phyloP scores from a whole-genome alignment of 2,888 invertebrate genomes.

The Cryptus armator region DNA sequence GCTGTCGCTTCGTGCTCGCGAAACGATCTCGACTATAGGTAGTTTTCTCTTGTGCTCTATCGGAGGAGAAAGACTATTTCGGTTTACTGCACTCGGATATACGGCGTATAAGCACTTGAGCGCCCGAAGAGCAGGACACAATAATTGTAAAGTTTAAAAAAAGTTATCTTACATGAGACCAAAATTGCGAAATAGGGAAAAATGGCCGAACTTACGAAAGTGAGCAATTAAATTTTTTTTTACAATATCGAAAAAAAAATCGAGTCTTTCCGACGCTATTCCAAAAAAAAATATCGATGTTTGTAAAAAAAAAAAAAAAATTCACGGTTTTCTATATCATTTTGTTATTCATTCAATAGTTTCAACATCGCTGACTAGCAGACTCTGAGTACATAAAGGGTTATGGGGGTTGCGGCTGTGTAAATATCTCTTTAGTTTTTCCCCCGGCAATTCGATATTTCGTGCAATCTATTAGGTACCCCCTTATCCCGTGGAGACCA shows the following conservation, averaged over 20 bases:
- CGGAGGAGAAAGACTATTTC: constrained; percentile 3
- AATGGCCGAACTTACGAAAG: no score
- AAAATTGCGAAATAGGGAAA: no score
- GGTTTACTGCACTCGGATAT: constrained; percentile 5
- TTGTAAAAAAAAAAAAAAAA: no score
- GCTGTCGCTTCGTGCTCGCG: background rate
- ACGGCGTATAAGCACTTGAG: background rate
- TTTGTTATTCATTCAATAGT: background rate
- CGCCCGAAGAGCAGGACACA: background rate
- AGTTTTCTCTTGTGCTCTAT: background rate
- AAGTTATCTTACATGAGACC: background rate
- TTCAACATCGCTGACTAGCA: no score
- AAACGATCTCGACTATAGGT: background rate
- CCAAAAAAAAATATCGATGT: no score
- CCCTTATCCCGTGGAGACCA: background rate
- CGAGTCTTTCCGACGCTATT: no score
- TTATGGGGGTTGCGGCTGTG: background rate
- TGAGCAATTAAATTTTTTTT: no score
- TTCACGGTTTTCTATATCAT: no score
- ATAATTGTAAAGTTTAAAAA: background rate
- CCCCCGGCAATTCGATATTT: background rate
- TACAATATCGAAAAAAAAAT: no score
- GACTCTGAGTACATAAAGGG: no score
- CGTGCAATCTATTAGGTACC: background rate
- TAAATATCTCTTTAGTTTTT: background rate